Base-by-base conservation (phyloP, 1,140 invertebrate species). In the Saccostrea echinata region DNA sequence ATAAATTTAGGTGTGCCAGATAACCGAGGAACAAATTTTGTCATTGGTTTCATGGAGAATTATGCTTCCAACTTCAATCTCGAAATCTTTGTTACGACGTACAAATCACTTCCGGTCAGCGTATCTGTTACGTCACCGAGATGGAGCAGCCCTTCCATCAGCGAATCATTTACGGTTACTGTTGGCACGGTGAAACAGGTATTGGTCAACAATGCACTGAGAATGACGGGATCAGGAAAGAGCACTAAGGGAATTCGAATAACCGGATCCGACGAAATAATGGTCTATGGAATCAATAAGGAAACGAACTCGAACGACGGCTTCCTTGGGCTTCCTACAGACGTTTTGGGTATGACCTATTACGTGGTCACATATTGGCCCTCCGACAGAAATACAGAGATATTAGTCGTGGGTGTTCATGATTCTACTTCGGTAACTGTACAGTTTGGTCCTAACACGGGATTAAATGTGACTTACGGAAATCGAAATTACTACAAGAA, bases 261-360 rank as follows among this genome's bases (percentile, higher is more conserved):
- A 9, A 33, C 35, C 13, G 87, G 91, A 18, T 83, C 85, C 13
- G 81, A 86, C 30, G 89, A 91, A 30, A 76, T 92, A 11, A 81
- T 88, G 8, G 90, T 92, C 12, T 92, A 90, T 76, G 87, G 89
- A 12, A 82, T 89, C 3, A 92, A 92, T 88, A 92, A 91, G 64
- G 88, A 90, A 52, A 84, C 76, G 3, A 89, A 88, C 21, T 90
- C 92, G 0, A 90, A 82, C 6, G 92, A 93, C 86, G 92, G 87
- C 16, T 93, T 89, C 85, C 84, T 93, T 18, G 92, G 91, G 11
- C 71, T 93, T 27, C 92, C 92, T 0, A 84, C 85, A 1, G 84
- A 92, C 52, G 90, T 90, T 16, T 55, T 92, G 21, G 90, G 91
- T 33, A 88, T 64, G 16, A 83, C 88, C n/a, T 91, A 93, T 80